Evolutionary conservation across 2,888 invertebrate species (phyloP).

Genomic region (Hydroisotoma schaefferi): DNA sequence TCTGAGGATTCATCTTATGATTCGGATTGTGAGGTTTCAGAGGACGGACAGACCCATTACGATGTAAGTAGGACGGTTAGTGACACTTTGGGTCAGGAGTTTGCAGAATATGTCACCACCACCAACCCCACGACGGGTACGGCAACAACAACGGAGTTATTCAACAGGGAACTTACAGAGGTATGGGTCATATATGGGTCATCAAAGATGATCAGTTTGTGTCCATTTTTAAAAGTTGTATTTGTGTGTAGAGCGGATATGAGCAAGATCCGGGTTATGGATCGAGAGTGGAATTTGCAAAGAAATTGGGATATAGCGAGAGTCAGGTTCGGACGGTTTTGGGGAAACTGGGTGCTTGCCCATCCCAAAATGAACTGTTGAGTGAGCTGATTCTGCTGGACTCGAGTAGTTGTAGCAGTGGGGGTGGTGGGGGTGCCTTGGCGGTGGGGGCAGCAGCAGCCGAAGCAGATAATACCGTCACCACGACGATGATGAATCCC

Average conservation of each 20-base stretch:
- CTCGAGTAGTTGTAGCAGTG: slow-evolving; percentile 3
- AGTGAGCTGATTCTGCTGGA: slow-evolving; percentile 81
- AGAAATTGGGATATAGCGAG: slow-evolving; percentile 89
- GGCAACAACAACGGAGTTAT: too few species aligned
- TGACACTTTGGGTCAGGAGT: slow-evolving; percentile 80
- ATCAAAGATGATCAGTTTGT: not conserved
- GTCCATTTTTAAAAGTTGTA: not conserved
- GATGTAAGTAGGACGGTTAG: slow-evolving; percentile 78
- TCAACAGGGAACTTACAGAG: too few species aligned
- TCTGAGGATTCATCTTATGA: slow-evolving; percentile 80
- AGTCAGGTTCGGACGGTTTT: slow-evolving; percentile 72
- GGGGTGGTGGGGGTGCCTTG: slow-evolving; percentile 49
- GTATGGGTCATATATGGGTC: not conserved
- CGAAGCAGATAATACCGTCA: slow-evolving; percentile 40
- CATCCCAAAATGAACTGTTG: slow-evolving; percentile 80
- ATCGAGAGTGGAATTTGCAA: slow-evolving; percentile 70
- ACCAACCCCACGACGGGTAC: too few species aligned
- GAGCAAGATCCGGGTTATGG: slow-evolving; percentile 55
- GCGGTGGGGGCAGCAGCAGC: not conserved
- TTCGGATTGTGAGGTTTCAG: slow-evolving; percentile 61
- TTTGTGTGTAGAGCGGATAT: not conserved
- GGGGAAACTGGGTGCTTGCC: slow-evolving; percentile 76
- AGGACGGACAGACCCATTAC: slow-evolving; percentile 64
- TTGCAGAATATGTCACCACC: slow-evolving; percentile 71
- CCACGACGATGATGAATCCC: not conserved